Evolutionary conservation across 2,888 invertebrate species (phyloP), one percentile per base, ranked within the genome.

Genomic region (Thyatira batis): DNA sequence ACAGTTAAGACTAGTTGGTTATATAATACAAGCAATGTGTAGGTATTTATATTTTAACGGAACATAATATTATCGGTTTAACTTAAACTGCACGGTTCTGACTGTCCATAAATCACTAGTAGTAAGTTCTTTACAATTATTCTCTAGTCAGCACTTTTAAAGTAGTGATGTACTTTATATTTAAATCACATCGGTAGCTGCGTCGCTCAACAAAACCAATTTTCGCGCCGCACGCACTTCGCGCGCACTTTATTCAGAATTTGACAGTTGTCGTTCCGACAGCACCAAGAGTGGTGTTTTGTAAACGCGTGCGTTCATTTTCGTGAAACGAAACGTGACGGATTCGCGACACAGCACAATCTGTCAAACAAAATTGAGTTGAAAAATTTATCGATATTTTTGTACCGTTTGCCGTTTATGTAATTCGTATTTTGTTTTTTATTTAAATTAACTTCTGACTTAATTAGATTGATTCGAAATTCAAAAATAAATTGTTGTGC

Each of bases 251-350:
- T 64, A 65, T 76, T 76, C 64, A 60, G 61, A 61, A 61, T 63
- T 74, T 78, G 79, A 80, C 87, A 88, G 88, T 88, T 87, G 85
- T 84, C 80, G 79, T 71, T 70, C 75, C 80, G 87, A 77, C 82
- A 77, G 82, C 84, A 73, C 58, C 67, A 64, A 71, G 78, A 77
- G 73, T 74, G 81, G 83, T 78, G 70, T 69, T n/a, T 57, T 67
- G 61, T 58, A 57, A 54, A 55, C 59, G 57, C 63, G 55, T 63
- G 68, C 53, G 62, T 69, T 58, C 61, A 65, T 65, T 62, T 67
- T 71, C 45, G 80, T 79, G 66, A 78, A 85, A 85, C 84, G 84
- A 79, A 87, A 87, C 87, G 86, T 43, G 43, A 23, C 39, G 10
- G 28, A 13, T 33, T 20, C n/a, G 50, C 21, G 33, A 39, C 39